Conservation (phyloP, 2,797 vertebrate genomes). For the Todus mexicanus region DNA sequence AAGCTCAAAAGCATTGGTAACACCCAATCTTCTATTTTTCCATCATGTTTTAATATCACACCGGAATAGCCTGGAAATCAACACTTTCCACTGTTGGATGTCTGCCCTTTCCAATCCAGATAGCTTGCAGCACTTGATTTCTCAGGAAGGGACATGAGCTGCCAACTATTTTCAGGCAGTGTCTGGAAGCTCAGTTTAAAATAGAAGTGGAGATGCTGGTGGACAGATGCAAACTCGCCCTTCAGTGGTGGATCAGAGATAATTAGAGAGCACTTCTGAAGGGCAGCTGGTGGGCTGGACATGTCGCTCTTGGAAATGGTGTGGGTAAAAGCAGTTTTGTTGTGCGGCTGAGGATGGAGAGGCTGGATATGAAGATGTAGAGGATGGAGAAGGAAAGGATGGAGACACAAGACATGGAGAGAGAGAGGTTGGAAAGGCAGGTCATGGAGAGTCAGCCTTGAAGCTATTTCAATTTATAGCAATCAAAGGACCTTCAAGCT, state of each 20-base stretch:
- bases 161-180: conserved; percentile 32
- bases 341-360: background rate
- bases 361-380: background rate
- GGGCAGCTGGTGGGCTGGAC: background rate
- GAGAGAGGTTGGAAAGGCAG: background rate
- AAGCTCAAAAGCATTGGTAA: conserved; percentile 23
- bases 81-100: conserved; percentile 33
- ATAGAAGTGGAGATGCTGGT: conserved; percentile 23
- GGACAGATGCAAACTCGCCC: background rate
- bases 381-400: background rate
- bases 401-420: background rate
- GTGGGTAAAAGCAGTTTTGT: background rate
- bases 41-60: background rate
- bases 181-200: conserved; percentile 17
- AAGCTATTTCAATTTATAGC: background rate
- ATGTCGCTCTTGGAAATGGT: background rate
- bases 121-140: background rate
- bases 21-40: conserved; percentile 11
- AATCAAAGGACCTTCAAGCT: background rate
- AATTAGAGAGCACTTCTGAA: background rate
- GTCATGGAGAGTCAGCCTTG: background rate
- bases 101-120: background rate
- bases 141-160: background rate
- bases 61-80: conserved; percentile 4
- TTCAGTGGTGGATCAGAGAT: background rate